Percentiles rank a stretch among this genome's conserved stretches.
Conservation (phyloP, 2,888 invertebrate genomes). For the Aquatica leii region DNA sequence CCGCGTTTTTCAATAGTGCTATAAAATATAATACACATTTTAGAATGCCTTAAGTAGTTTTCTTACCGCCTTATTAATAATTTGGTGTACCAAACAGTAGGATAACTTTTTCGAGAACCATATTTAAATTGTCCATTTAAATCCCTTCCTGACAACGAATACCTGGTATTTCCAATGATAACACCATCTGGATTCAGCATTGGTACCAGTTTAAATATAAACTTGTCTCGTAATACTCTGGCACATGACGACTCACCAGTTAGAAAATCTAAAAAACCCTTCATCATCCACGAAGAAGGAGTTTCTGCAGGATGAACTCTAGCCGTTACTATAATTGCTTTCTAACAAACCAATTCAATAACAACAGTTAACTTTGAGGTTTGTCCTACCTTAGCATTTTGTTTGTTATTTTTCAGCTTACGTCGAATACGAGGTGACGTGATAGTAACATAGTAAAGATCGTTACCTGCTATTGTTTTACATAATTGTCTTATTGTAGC, state of each 20-base stretch:
- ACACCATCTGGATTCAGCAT: slow-evolving; percentile 98
- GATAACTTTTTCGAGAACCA: slow-evolving; percentile 90
- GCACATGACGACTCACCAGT: slow-evolving; percentile 83
- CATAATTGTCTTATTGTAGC: slow-evolving; percentile 83
- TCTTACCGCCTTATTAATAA: slow-evolving; percentile 82
- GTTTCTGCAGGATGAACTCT: slow-evolving; percentile 96
- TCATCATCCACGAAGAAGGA: slow-evolving; percentile 97
- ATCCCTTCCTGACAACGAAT: slow-evolving; percentile 92
- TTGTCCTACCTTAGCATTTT: slow-evolving; percentile 38
- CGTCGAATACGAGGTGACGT: slow-evolving; percentile 75
- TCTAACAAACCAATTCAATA: no score
- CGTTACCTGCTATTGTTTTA: slow-evolving; percentile 86
- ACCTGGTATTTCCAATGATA: slow-evolving; percentile 88
- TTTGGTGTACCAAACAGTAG: slow-evolving; percentile 94
- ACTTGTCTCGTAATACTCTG: slow-evolving; percentile 87
- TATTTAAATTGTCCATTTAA: slow-evolving; percentile 93
- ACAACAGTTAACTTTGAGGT: no score
- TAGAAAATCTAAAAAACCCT: slow-evolving; percentile 90
- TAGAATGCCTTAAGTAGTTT: neutral
- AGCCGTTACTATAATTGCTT: slow-evolving; percentile 89
- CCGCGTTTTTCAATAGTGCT: slow-evolving; percentile 90
- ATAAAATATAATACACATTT: neutral
- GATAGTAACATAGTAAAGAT: slow-evolving; percentile 90
- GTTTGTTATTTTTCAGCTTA: no score
- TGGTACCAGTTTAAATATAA: slow-evolving; percentile 94